Conservation (phyloP, 37 sponge, comb jelly and placozoan species). For the Oopsacas minuta region DNA sequence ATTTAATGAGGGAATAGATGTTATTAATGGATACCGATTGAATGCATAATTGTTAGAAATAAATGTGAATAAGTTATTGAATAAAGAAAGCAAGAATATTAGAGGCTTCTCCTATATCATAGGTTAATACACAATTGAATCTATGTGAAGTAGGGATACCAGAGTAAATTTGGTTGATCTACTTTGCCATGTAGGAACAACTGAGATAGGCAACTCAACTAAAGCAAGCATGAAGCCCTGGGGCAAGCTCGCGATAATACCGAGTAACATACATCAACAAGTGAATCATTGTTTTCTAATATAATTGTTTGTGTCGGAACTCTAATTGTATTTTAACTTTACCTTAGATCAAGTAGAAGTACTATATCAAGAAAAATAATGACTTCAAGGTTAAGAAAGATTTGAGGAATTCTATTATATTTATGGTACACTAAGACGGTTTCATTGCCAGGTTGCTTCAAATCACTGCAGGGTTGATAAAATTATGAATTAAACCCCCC, state of each 20-base stretch:
- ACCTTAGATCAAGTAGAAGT: too few relatives aligned
- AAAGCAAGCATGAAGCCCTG: neutral
- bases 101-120: neutral
- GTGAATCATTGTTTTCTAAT: neutral
- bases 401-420: too few relatives aligned
- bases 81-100: neutral
- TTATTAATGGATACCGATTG: neutral
- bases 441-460: too few relatives aligned
- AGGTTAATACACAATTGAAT: neutral
- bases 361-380: too few relatives aligned
- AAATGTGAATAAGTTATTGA: neutral
- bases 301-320: too few relatives aligned
- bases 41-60: neutral
- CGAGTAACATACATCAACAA: too few relatives aligned
- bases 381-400: too few relatives aligned
- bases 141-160: neutral
- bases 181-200: neutral
- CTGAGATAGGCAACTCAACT: neutral
- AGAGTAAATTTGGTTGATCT: neutral
- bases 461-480: too few relatives aligned
- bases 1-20: neutral
- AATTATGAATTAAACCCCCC: too few relatives aligned
- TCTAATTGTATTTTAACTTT: too few relatives aligned
- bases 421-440: too few relatives aligned
- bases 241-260: neutral